Conservation (phyloP, 2,113 vertebrate species). For the Amblyornis subalaris region DNA sequence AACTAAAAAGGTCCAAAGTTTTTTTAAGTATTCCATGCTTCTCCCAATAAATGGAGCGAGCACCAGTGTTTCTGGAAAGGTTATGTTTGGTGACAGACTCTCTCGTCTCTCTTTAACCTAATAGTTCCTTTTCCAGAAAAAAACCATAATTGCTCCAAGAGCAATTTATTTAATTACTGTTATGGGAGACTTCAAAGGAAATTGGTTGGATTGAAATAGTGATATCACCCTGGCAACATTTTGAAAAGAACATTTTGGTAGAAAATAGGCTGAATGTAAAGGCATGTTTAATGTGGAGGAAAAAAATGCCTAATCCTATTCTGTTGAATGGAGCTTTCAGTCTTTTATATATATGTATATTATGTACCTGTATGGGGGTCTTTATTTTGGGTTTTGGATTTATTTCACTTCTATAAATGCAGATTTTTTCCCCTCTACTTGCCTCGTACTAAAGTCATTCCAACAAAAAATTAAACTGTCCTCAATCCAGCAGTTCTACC, state of each 20-base stretch:
- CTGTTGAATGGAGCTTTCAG: neutral
- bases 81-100: constrained; percentile 18
- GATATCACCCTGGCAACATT: neutral
- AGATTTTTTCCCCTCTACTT: neutral
- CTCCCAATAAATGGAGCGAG: neutral
- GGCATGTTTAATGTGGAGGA: neutral
- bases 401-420: neutral
- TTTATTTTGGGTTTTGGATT: neutral
- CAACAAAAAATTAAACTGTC: neutral
- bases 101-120: neutral
- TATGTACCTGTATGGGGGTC: neutral
- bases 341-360: neutral
- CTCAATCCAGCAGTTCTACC: neutral
- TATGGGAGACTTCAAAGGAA: constrained; percentile 34
- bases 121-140: neutral
- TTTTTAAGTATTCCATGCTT: neutral
- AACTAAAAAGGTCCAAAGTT: neutral
- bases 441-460: neutral
- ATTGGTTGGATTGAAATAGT: constrained; percentile 16
- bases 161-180: constrained; percentile 43
- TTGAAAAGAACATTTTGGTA: neutral
- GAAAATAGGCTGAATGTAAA: neutral
- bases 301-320: neutral
- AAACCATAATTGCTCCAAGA: neutral
- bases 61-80: neutral